Base-by-base conservation (phyloP, 2,797 vertebrate genomes). In the Gymnothorax javanicus region DNA sequence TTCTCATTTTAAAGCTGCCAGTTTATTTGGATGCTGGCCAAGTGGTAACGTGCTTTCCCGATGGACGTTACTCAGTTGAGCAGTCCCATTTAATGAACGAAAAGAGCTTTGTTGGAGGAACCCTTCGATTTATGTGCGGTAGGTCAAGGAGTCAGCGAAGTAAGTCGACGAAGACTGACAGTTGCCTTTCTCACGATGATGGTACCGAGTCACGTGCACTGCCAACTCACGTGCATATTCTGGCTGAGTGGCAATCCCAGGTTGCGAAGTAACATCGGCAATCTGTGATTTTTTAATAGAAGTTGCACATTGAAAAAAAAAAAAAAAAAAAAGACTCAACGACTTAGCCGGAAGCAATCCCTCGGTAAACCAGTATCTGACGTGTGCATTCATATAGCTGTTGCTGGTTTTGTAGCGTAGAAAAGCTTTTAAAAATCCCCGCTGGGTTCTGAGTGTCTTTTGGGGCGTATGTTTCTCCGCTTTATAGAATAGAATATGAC, bases 321-420 rank as follows among this genome's bases (percentile, higher is more conserved):
- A 77, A 75, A 25, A 73, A 77, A 7, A 6, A 73, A 77, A 77
- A 77, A 50, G 4, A 9, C 69, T 12, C 73, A 43, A 52, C 13
- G 13, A 12, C 4, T 43, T 43, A 77, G 33, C 33, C 25, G 33
- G 73, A 9, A 2, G 12, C 73, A 52, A 15, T 43, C 52, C 43
- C 73, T 77, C 33, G 15, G 73, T 20, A 77, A 77, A 77, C 43
- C 73, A 12, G 52, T 77, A 52, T 77, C 73, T 77, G 73, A 77
- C 50, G 73, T 77, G 73, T 43, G 20, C 43, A 77, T 77, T 43
- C 2, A 33, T 17, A 77, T 77, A 20, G 33, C 52, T 17, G 33
- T 77, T 17, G 43, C 73, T 77, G 73, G 27, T 52, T 77, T 69
- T 50, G 15, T 77, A 43, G 17, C 7, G 50, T 52, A 13, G 15